Evolutionary conservation across 2,888 invertebrate genomes (phyloP), one percentile per base, ranked within the genome.

Genomic region (Biston stratarius): DNA sequence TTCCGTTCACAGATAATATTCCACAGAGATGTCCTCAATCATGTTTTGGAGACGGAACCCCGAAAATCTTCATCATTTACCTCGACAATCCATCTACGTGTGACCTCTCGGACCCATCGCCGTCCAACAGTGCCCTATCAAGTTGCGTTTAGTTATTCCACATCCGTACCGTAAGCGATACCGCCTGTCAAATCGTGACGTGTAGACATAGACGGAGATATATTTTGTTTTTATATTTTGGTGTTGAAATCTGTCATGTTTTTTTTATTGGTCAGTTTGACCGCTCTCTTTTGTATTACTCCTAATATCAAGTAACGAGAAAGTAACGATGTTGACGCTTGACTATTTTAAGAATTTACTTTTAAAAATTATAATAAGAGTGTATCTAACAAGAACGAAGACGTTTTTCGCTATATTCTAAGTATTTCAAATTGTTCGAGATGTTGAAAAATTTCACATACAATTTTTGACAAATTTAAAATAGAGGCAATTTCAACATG

Each of bases 181-280:
- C 68, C 58, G 45, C 56, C 60, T 64, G 68, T 69, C 68, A 69
- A 69, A 64, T 48, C 57, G 56, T 68, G 64, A 67, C 57, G 57
- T 47, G 57, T 51, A 40, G 45, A 62, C 61, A 52, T 15, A 57
- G 36, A 51, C 24, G 15, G 14, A 59, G n/a, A 47, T 62, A 53
- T 57, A 52, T 49, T 59, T 59, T 63, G 44, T 59, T 56, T 33
- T 55, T 67, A 14, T 59, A 49, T 49, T 44, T 38, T 51, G 15
- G 64, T 64, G 53, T 59, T 64, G 64, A 59, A 59, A 64, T 56
- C 40, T 11, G 40, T 59, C 59, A 64, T 64, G 51, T 59, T 64
- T 61, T 52, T 60, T 55, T 67, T 61, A 45, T 44, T 45, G 42
- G 55, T 6, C 62, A 44, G 38, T 57, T 61, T 64, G 64, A 59